Evolutionary conservation across 2,888 invertebrate genomes (phyloP), one percentile per base, ranked within the genome.

Genomic region (Chesias legatella): DNA sequence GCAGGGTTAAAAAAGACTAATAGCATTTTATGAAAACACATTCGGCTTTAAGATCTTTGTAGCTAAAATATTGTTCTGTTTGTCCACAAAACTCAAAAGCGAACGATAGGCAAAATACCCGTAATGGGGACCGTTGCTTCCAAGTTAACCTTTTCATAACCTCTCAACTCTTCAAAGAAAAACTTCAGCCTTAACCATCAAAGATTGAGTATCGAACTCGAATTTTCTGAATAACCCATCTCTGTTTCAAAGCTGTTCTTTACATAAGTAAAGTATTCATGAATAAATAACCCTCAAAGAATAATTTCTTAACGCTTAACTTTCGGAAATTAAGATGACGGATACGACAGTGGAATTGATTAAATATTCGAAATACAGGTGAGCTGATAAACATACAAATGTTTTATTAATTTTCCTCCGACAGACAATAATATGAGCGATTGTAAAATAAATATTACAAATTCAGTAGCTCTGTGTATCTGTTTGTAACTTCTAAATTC

Each of bases 81-180:
- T n/a, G n/a, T n/a, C n/a, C n/a, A n/a, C n/a, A n/a, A n/a, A n/a
- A n/a, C n/a, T n/a, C n/a, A n/a, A n/a, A n/a, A n/a, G 32, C 36
- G 35, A 28, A 24, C 34, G 49, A 43, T 53, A 53, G 40, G 53
- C 68, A 67, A 74, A 73, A 72, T 53, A 60, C 53, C 47, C 51
- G 52, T 71, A 72, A 72, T 68, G 53, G 64, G 64, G 66, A 65
- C 55, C 56, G 54, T 53, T 53, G 51, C 56, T 66, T 63, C 55
- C 48, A 48, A 61, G 56, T 63, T 57, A 49, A 54, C 50, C 51
- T 53, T 60, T 55, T 57, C 43, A 57, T 25, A 25, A 29, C 37
- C 29, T 34, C 34, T 40, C 29, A 53, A 55, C 53, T 46, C 50
- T 43, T 46, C 35, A 48, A 48, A 41, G 42, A 35, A 36, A 29